Evolutionary conservation across 1,140 invertebrate species (phyloP).

Genomic region (Zaprionus ornatus): DNA sequence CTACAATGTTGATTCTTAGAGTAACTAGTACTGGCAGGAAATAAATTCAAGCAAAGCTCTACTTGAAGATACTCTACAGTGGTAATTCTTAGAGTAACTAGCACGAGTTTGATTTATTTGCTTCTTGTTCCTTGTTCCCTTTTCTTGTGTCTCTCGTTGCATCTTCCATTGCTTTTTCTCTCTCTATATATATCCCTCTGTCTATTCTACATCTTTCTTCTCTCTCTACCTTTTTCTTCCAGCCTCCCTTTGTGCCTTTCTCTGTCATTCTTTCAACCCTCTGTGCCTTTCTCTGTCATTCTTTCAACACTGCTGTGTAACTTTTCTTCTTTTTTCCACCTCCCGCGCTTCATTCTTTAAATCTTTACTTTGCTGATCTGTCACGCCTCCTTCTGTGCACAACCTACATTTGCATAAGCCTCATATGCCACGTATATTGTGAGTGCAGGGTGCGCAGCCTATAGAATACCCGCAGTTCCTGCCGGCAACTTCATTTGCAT

Average conservation of each 20-base stretch:
- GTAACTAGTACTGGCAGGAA: background rate
- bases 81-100: too few species aligned
- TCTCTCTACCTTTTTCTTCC: background rate
- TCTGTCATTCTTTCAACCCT: background rate
- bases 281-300: background rate
- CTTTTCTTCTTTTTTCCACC: background rate
- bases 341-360: background rate
- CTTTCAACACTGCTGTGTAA: too few species aligned
- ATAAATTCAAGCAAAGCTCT: background rate
- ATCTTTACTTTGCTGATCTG: background rate
- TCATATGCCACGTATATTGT: background rate
- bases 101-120: too few species aligned
- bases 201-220: too few species aligned
- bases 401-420: background rate
- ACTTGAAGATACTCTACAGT: background rate
- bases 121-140: too few species aligned
- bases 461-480: background rate
- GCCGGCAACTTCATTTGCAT: background rate
- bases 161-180: background rate
- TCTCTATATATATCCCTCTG: background rate
- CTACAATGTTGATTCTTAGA: background rate
- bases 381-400: background rate
- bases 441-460: too few species aligned
- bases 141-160: background rate
- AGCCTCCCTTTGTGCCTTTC: background rate